Conservation (phyloP, 2,113 vertebrate genomes). For the Pachyramphus minor region DNA sequence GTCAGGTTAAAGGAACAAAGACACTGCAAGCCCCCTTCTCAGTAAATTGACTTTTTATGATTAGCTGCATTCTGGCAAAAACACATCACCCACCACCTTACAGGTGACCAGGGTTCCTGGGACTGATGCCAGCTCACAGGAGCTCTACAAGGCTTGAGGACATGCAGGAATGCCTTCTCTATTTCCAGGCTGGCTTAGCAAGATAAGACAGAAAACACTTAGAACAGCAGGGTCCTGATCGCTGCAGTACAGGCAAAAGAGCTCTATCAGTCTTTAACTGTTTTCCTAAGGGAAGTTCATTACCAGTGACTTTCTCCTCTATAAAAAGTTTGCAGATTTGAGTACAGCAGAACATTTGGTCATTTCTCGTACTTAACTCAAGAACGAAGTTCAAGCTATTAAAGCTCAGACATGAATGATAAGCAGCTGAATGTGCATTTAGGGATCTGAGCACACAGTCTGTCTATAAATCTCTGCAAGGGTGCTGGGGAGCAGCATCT, state of each 20-base stretch:
- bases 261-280: neutral
- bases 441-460: neutral
- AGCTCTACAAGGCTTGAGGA: neutral
- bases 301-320: neutral
- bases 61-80: neutral
- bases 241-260: neutral
- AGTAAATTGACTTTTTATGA: neutral
- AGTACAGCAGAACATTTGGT: neutral
- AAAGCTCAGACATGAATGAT: neutral
- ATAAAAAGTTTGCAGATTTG: neutral
- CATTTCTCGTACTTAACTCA: neutral
- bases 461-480: neutral
- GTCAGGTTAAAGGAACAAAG: neutral
- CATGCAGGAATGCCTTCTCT: neutral
- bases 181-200: neutral
- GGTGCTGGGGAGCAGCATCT: neutral
- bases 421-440: neutral
- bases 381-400: neutral
- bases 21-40: neutral
- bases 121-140: neutral
- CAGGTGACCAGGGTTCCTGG: neutral
- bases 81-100: neutral
- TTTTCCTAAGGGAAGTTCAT: neutral
- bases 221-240: fast-evolving
- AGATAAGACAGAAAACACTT: neutral